These are phyloP conservation scores for Protaetia brevitarsis DNA, from an alignment of 1,140 invertebrate genomes.

Conservation along the genomic window DNA sequence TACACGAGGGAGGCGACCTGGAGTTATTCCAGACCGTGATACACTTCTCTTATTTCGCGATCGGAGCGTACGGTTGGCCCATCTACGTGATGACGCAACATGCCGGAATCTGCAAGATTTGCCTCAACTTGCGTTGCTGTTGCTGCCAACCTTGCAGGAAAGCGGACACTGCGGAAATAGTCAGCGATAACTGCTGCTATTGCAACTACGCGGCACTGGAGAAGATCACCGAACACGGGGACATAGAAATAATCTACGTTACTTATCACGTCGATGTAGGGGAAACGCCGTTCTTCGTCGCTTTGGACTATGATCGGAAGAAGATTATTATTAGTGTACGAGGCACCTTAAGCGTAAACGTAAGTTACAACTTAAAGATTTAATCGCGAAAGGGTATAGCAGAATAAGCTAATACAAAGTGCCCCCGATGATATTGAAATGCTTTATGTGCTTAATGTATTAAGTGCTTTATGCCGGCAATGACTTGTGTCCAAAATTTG, in stretches of 20 bases:
- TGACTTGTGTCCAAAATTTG: no score
- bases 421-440: no score
- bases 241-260: slow-evolving; percentile 80
- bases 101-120: slow-evolving; percentile 71
- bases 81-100: slow-evolving; percentile 73
- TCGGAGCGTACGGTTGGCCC: slow-evolving; percentile 90
- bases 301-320: slow-evolving; percentile 73
- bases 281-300: slow-evolving; percentile 83
- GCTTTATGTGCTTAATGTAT: no score
- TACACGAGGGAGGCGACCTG: slow-evolving; percentile 71
- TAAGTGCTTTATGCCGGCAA: no score
- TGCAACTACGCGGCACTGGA: slow-evolving; percentile 81
- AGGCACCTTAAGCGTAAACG: slow-evolving; percentile 81
- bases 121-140: slow-evolving; percentile 67
- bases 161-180: slow-evolving; percentile 53
- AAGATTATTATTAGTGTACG: slow-evolving; percentile 79
- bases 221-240: slow-evolving; percentile 64
- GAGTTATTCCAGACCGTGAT: slow-evolving; percentile 76
- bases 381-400: no score
- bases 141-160: slow-evolving; percentile 59
- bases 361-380: no score
- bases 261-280: slow-evolving; percentile 88
- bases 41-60: slow-evolving; percentile 85
- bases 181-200: slow-evolving; percentile 86
- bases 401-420: no score